Percentiles rank a stretch among this genome's conserved stretches.
phyloP scores from a whole-genome alignment of 2,113 vertebrate genomes.

The Thamnaconus septentrionalis region DNA sequence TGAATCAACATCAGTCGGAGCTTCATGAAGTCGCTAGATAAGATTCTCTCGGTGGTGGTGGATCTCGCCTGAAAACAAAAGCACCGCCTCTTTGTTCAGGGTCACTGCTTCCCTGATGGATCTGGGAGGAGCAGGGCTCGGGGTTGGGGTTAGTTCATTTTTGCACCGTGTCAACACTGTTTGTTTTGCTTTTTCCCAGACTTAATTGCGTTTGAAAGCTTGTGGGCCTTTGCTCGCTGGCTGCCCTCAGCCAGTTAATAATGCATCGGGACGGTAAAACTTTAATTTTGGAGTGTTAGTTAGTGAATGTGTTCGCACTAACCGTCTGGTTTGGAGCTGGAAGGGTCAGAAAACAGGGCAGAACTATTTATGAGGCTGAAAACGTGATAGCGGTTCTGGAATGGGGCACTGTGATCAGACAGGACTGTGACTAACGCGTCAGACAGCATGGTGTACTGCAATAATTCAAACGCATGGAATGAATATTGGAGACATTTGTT shows the following conservation, averaged over 20 bases:
- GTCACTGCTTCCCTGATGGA: no score
- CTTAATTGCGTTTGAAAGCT: slow-evolving; percentile 29
- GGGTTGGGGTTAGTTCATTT: not conserved
- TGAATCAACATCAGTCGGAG: no score
- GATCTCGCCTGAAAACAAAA: no score
- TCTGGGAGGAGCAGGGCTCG: no score
- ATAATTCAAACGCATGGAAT: no score
- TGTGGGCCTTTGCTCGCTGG: slow-evolving; percentile 1
- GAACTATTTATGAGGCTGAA: slow-evolving; percentile 42
- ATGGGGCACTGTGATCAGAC: no score
- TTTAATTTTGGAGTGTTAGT: slow-evolving; percentile 55
- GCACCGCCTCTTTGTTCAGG: no score
- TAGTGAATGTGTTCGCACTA: slow-evolving; percentile 40
- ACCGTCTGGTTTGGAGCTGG: slow-evolving; percentile 26
- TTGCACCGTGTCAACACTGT: slow-evolving; percentile 16
- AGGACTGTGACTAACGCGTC: no score
- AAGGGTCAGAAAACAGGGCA: slow-evolving; percentile 48
- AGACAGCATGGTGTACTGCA: no score
- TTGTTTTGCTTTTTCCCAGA: slow-evolving; percentile 16
- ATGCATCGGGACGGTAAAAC: slow-evolving; percentile 41
- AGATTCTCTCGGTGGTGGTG: no score
- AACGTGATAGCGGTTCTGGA: slow-evolving; percentile 43
- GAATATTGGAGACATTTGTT: no score
- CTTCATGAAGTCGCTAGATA: no score
- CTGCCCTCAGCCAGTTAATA: slow-evolving; percentile 52